These are phyloP conservation scores for Emys orbicularis DNA, from an alignment of 2,797 vertebrate species.

Conservation along the genomic window DNA sequence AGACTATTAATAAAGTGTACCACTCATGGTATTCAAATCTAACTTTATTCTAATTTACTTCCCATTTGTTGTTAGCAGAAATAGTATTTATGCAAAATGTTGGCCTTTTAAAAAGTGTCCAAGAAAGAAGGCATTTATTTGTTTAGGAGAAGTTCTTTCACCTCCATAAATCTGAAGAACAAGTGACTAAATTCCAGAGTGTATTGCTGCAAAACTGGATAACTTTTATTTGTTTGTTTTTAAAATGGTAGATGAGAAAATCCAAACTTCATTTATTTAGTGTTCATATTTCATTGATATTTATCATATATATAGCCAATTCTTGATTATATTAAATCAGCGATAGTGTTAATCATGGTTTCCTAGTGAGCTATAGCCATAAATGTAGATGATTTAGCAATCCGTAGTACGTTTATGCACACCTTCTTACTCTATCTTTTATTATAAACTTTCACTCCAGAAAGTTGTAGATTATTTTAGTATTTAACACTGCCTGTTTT, in stretches of 20 bases:
- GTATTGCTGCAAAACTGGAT: neutral
- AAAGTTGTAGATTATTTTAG: neutral
- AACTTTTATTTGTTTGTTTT: neutral
- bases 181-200: neutral
- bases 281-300: neutral
- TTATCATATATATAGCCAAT: neutral
- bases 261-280: neutral
- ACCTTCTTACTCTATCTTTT: neutral
- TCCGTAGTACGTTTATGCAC: neutral
- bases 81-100: neutral
- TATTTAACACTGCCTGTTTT: neutral
- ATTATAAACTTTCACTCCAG: neutral
- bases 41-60: neutral
- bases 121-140: neutral
- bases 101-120: neutral
- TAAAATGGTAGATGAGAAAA: neutral
- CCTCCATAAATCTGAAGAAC: neutral
- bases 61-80: neutral
- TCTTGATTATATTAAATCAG: neutral
- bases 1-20: accelerated
- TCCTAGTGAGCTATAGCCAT: neutral
- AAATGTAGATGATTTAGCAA: neutral
- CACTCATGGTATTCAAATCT: neutral
- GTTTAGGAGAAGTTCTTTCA: neutral
- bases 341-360: neutral